phyloP scores from a whole-genome alignment of 2,797 vertebrate genomes.

The Siniperca obscura region DNA sequence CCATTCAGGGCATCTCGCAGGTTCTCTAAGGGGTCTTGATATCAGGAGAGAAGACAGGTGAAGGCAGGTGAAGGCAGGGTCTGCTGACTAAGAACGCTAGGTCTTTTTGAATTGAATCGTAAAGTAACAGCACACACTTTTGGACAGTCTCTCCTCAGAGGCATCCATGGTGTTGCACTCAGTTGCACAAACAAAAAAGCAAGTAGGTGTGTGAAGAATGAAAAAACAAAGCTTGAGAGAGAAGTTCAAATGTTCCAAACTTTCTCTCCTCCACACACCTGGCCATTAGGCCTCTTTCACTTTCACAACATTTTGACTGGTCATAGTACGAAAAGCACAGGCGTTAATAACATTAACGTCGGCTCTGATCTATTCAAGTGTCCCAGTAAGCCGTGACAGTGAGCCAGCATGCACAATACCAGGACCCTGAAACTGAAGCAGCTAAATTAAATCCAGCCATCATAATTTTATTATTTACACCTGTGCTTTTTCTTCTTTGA shows the following conservation, averaged over 20 bases:
- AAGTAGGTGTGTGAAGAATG: neutral
- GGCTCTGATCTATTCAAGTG: neutral
- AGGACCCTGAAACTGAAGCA: neutral
- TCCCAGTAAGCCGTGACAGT: neutral
- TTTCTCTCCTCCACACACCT: slow-evolving; percentile 24
- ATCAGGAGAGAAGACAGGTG: neutral
- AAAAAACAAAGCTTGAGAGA: slow-evolving; percentile 6
- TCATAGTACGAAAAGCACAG: neutral
- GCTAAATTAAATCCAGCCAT: neutral
- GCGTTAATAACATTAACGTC: neutral
- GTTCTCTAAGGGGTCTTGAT: neutral
- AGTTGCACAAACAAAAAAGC: neutral
- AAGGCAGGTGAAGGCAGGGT: neutral
- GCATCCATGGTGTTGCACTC: neutral
- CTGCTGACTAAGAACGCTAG: neutral
- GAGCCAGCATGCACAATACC: too few species aligned
- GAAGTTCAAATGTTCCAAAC: neutral
- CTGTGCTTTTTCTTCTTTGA: neutral
- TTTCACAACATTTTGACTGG: slow-evolving; percentile 2
- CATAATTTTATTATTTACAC: neutral
- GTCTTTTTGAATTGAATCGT: neutral
- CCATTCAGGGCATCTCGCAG: neutral
- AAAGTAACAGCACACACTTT: neutral
- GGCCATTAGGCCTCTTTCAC: slow-evolving; percentile 15
- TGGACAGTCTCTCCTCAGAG: neutral